Percentiles rank a stretch among this genome's conserved stretches.
phyloP scores from a whole-genome alignment of 2,797 vertebrate genomes.

The Ptychobarbus kaznakovi region DNA sequence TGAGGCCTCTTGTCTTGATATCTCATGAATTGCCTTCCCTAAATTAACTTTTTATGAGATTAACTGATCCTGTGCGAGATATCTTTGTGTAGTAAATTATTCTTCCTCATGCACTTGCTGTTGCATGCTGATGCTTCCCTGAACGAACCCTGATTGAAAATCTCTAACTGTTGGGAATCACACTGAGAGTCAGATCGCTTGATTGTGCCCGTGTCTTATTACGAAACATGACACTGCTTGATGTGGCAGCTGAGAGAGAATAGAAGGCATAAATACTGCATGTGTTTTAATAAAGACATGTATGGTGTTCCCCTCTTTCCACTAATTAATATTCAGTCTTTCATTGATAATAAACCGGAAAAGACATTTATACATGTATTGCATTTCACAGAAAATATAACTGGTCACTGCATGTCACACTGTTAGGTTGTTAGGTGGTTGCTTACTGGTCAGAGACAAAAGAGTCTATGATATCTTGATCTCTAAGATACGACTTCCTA shows the following conservation, averaged over 20 bases:
- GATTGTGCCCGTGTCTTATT: conserved; percentile 17
- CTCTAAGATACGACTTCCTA: not conserved
- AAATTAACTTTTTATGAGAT: conserved; percentile 38
- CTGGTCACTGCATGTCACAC: not conserved
- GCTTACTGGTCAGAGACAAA: not conserved
- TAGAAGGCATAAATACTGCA: not conserved
- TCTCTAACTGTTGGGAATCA: conserved; percentile 17
- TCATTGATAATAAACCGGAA: not conserved
- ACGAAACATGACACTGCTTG: conserved; percentile 2
- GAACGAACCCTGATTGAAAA: conserved; percentile 42
- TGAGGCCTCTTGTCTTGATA: conserved; percentile 20
- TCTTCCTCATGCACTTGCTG: conserved; percentile 14
- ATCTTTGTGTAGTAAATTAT: not conserved
- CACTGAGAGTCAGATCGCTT: not conserved
- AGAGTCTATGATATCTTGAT: not conserved
- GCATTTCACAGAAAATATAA: conserved; percentile 2
- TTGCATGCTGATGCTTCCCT: conserved; percentile 5
- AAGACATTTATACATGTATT: not conserved
- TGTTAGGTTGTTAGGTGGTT: not conserved
- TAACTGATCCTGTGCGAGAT: conserved; percentile 8
- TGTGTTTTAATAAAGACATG: not conserved
- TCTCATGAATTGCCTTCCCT: not conserved
- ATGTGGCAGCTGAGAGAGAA: conserved; percentile 6
- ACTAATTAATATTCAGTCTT: not conserved
- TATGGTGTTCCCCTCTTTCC: not conserved